Base-by-base conservation (phyloP, 2,113 vertebrate genomes). In the Coracopsis vasa region DNA sequence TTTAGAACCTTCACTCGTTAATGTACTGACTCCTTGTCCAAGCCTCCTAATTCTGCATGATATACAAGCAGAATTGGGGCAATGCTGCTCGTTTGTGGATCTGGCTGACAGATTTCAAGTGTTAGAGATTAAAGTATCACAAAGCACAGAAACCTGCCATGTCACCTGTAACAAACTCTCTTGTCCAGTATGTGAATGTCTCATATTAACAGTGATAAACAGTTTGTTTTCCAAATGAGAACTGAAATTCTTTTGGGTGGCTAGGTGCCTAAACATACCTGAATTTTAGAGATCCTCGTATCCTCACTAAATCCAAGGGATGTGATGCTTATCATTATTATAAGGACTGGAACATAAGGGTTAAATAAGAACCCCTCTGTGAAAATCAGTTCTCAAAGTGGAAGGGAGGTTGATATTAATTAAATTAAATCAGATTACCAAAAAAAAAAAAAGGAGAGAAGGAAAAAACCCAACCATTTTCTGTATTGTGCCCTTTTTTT, bases 101-200 rank as follows among this genome's bases (percentile, higher is more conserved):
- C 7, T 39, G 14, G 12, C 15, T 64, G 58, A 54, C 14, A 47
- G 42, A 69, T 65, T 92, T 80, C 60, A 84, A 50, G 27, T 16
- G 6, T 61, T 50, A 77, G 33, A 65, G 65, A 50, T 53, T 86
- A 50, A 94, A 67, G 33, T 18, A 47, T 79, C 51, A 72, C 8
- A 51, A 72, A 71, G 13, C 62, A 50, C 45, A 72, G 41, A 81
- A 86, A 50, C 20, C 31, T 79, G 44, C 31, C 10, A 19, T 27
- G 16, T 45, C 3, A 2, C 27, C 18, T 29, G 19, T 69, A 85
- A 77, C 28, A 20, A 79, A 66, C 28, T 15, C 56, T 85, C 69
- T 95, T 94, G 75, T 87, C 94, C 69, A 92, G 66, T 91, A 80
- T 79, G 69, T 64, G 53, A 94, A 73, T 39, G 44, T 62, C 35